Evolutionary conservation across 2,113 vertebrate species (phyloP).

Genomic region (Urocynchramus pylzowi): DNA sequence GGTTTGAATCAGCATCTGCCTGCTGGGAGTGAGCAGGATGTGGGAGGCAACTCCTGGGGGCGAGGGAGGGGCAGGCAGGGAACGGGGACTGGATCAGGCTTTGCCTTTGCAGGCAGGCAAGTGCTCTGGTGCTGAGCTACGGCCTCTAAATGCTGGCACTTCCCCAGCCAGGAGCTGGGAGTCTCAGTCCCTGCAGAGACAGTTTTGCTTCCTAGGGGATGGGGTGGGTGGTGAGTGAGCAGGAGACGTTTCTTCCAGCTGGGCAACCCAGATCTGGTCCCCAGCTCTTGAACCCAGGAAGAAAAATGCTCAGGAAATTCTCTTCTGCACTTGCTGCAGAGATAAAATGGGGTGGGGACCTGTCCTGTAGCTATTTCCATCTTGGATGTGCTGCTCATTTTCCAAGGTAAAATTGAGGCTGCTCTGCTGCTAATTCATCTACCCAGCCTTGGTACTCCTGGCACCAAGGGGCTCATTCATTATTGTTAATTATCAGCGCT

Average conservation of each 20-base stretch:
- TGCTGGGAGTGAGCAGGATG: background rate
- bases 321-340: background rate
- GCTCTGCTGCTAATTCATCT: background rate
- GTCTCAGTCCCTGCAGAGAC: background rate
- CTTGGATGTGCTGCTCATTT: background rate
- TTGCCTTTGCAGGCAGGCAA: background rate
- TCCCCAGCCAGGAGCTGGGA: background rate
- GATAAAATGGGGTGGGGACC: background rate
- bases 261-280: background rate
- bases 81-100: background rate
- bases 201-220: background rate
- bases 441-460: background rate
- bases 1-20: background rate
- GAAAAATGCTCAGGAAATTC: background rate
- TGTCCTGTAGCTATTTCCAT: background rate
- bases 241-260: background rate
- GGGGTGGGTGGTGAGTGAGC: background rate
- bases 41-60: background rate
- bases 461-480: fast-evolving
- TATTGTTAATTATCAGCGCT: background rate
- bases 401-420: background rate
- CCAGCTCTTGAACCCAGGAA: background rate
- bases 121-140: fast-evolving
- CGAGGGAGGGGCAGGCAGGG: background rate
- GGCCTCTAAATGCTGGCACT: background rate